Evolutionary conservation across 2,888 invertebrate genomes (phyloP).

Genomic region (Pollenia griseotomentosa): DNA sequence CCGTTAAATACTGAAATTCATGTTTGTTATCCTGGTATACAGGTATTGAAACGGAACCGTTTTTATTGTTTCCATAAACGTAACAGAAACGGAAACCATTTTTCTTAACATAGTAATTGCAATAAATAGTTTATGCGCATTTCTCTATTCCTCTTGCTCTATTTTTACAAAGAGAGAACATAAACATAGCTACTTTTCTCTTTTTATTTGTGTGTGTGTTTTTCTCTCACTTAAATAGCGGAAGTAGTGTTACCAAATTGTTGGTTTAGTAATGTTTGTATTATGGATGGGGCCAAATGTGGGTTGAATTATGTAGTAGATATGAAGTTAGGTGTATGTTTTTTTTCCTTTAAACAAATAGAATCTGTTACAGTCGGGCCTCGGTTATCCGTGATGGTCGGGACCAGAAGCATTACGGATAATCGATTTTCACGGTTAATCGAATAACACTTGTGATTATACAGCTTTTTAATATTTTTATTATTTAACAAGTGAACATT

Average conservation of each 20-base stretch:
- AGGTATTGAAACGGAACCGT: conserved; percentile 62
- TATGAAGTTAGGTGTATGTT: not conserved
- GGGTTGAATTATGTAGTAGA: conserved; percentile 1
- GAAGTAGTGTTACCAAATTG: conserved; percentile 56
- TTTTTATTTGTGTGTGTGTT: not conserved
- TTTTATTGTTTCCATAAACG: conserved; percentile 25
- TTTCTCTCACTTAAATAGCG: conserved; percentile 27
- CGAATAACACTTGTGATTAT: too few relatives aligned
- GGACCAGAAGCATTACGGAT: too few relatives aligned
- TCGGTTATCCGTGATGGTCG: too few relatives aligned
- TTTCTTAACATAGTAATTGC: conserved; percentile 68
- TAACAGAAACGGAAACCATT: conserved; percentile 67
- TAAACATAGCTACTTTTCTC: conserved; percentile 29
- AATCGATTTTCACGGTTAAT: too few relatives aligned
- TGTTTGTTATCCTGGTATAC: conserved; percentile 6
- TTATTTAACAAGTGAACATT: too few relatives aligned
- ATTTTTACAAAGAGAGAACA: conserved; percentile 9
- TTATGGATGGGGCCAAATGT: not conserved
- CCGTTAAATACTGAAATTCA: not conserved
- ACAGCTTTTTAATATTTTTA: too few relatives aligned
- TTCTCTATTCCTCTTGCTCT: conserved; percentile 54
- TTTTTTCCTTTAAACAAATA: not conserved
- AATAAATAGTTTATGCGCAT: conserved; percentile 70
- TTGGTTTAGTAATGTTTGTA: not conserved
- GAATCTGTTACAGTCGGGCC: too few relatives aligned